phyloP scores from a whole-genome alignment of 2,797 vertebrate species.

The Helicolenus hilgendorfi region DNA sequence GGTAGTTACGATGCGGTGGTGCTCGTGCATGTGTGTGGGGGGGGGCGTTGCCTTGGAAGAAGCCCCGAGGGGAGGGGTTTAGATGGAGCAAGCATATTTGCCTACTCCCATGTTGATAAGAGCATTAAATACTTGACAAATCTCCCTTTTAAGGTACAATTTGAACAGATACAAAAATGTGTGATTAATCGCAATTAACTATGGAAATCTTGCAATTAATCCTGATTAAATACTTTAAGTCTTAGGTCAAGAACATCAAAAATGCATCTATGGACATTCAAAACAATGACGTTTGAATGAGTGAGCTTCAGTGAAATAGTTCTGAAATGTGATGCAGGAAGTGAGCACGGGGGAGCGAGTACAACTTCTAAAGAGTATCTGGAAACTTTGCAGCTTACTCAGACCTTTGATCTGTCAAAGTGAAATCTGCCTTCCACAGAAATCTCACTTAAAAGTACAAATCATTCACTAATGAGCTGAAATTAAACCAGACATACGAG shows the following conservation, averaged over 20 bases:
- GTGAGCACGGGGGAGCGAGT: slow-evolving; percentile 39
- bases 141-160: no score
- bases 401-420: slow-evolving; percentile 52
- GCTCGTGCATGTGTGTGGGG: no score
- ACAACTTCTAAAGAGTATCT: slow-evolving; percentile 50
- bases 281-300: slow-evolving; percentile 21
- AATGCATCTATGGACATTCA: not conserved
- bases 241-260: not conserved
- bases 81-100: no score
- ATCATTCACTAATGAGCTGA: slow-evolving; percentile 20
- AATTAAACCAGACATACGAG: slow-evolving; percentile 47
- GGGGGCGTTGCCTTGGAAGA: no score
- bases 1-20: no score
- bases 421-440: slow-evolving; percentile 16
- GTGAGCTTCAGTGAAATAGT: slow-evolving; percentile 5
- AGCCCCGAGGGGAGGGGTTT: no score
- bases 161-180: no score
- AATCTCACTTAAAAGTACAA: not conserved
- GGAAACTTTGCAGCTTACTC: slow-evolving; percentile 50
- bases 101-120: no score
- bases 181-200: no score
- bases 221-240: no score
- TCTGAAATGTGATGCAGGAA: slow-evolving; percentile 65
- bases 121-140: no score
- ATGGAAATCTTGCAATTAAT: no score